Conservation (phyloP, 2,113 vertebrate species). For the Campylomormyrus numenius region DNA sequence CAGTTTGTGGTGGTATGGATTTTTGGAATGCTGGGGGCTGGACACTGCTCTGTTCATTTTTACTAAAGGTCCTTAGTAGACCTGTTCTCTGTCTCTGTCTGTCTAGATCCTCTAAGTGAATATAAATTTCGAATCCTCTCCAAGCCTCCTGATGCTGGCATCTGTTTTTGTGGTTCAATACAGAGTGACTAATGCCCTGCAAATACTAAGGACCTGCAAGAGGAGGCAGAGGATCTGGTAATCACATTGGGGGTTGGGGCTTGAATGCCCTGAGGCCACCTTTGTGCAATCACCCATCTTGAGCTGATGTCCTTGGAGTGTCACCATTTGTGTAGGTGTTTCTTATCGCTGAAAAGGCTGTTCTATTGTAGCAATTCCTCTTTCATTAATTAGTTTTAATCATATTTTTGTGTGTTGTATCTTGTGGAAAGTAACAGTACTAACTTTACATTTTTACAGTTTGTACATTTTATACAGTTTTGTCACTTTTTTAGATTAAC, state of each 20-base stretch:
- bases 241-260: neutral
- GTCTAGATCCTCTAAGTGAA: neutral
- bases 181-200: neutral
- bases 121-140: slow-evolving; percentile 2
- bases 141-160: neutral
- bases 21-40: slow-evolving; percentile 15
- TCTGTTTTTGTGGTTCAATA: neutral
- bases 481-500: neutral
- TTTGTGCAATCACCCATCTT: neutral
- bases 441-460: neutral
- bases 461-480: neutral
- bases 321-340: neutral
- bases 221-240: neutral
- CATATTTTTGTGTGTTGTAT: neutral
- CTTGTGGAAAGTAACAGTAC: neutral
- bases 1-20: slow-evolving; percentile 32
- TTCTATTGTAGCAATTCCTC: neutral
- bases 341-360: neutral
- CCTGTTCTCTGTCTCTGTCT: slow-evolving; percentile 3
- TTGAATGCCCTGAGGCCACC: neutral
- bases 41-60: neutral
- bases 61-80: slow-evolving; percentile 8
- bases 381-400: neutral
- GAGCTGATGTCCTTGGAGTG: neutral
- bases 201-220: neutral